Conservation (phyloP, 2,888 invertebrate species). For the Chloroclystis v-ata region DNA sequence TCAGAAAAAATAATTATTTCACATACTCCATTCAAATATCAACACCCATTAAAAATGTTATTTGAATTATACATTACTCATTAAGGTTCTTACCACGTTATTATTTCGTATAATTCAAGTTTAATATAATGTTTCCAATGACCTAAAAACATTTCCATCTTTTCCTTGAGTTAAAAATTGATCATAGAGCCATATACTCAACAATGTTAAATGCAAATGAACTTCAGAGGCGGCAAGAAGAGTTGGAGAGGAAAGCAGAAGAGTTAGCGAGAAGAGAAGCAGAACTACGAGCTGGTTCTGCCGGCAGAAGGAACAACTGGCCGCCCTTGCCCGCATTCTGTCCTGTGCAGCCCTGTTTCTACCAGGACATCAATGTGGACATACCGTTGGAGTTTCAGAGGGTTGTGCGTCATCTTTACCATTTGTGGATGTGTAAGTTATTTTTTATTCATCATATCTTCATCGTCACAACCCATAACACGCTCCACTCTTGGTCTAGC, state of each 20-base stretch:
- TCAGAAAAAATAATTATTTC: too few species aligned
- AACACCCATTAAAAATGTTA: too few species aligned
- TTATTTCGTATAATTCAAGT: too few species aligned
- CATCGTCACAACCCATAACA: too few species aligned
- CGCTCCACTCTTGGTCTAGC: too few species aligned
- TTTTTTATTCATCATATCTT: too few species aligned
- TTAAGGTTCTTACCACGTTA: too few species aligned
- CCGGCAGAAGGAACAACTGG: slow-evolving; percentile 95
- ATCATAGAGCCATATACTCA: neutral
- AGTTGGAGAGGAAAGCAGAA: slow-evolving; percentile 93
- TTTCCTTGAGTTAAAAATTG: neutral
- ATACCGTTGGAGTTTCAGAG: slow-evolving; percentile 98
- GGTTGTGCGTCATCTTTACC: slow-evolving; percentile 95
- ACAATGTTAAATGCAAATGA: slow-evolving; percentile 19
- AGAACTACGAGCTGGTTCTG: slow-evolving; percentile 82
- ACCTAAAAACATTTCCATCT: too few species aligned
- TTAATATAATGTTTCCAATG: too few species aligned
- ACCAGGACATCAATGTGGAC: slow-evolving; percentile 99
- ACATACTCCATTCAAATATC: too few species aligned
- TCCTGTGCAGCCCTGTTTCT: slow-evolving; percentile 98
- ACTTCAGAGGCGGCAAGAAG: slow-evolving; percentile 88
- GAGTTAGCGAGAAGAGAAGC: slow-evolving; percentile 93
- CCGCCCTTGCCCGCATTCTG: slow-evolving; percentile 96
- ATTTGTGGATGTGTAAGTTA: slow-evolving; percentile 98
- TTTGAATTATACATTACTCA: too few species aligned